A percentile compares a stretch with the other conserved stretches of the same genome.
These are phyloP conservation scores for Lithophane semibrunnea DNA, from an alignment of 2,888 invertebrate genomes.

Conservation along the genomic window DNA sequence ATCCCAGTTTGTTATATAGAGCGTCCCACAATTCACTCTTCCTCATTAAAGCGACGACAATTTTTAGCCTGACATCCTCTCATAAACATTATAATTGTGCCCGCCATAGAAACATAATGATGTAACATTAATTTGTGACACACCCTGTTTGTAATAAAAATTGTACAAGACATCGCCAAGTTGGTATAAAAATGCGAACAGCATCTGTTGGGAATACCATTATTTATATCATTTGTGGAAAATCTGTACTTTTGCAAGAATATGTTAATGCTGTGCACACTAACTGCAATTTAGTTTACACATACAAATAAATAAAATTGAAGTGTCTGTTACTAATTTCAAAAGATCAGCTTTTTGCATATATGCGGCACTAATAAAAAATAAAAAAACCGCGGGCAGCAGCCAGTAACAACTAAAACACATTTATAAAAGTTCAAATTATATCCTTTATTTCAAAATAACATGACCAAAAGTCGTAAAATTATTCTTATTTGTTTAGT, in stretches of 20 bases:
- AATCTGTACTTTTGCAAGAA: slow-evolving; percentile 15
- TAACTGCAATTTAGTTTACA: neutral
- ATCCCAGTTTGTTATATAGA: slow-evolving; percentile 76
- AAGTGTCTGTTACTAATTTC: neutral
- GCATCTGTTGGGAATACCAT: slow-evolving; percentile 43
- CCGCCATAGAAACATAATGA: slow-evolving; percentile 73
- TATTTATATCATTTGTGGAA: slow-evolving; percentile 13
- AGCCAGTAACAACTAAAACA: neutral
- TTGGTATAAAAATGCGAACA: slow-evolving; percentile 49
- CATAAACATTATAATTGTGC: slow-evolving; percentile 79
- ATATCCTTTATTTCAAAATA: slow-evolving; percentile 24
- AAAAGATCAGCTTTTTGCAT: neutral
- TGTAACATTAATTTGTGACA: slow-evolving; percentile 69
- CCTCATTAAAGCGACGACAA: slow-evolving; percentile 87
- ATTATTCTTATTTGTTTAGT: slow-evolving; percentile 36
- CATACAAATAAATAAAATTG: neutral
- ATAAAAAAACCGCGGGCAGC: no score
- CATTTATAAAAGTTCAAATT: neutral
- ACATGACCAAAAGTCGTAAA: slow-evolving; percentile 29
- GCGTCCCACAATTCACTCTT: slow-evolving; percentile 84
- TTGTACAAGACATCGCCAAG: slow-evolving; percentile 52
- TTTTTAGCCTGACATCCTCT: slow-evolving; percentile 85
- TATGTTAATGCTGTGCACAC: neutral
- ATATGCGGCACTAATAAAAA: no score
- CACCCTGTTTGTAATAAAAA: slow-evolving; percentile 62